Evolutionary conservation across 1,140 invertebrate genomes (phyloP).

Genomic region (Temnothorax longispinosus): DNA sequence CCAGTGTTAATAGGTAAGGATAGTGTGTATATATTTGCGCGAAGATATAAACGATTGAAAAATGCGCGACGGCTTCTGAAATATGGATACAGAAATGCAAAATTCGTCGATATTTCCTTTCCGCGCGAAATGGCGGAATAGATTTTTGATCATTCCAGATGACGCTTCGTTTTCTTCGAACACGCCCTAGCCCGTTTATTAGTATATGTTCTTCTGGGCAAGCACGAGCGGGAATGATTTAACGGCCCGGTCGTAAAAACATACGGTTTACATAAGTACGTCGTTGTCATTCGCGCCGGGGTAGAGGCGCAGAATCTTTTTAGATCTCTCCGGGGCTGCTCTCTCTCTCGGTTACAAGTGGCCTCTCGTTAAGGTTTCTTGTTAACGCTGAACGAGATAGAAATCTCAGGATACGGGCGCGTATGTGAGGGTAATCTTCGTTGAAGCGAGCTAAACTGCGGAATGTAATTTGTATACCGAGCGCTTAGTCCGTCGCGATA

Average conservation of each 20-base stretch:
- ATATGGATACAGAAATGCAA: background rate
- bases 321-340: slow-evolving; percentile 32
- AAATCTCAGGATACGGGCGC: slow-evolving; percentile 46
- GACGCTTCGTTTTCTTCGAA: slow-evolving; percentile 56
- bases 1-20: background rate
- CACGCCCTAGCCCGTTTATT: slow-evolving; percentile 69
- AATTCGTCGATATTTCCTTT: slow-evolving; percentile 7
- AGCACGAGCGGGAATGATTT: slow-evolving; percentile 76
- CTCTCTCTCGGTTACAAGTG: slow-evolving; percentile 50
- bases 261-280: slow-evolving; percentile 78
- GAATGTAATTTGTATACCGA: slow-evolving; percentile 59
- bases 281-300: slow-evolving; percentile 73
- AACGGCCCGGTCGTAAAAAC: slow-evolving; percentile 71
- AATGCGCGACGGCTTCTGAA: too few relatives aligned
- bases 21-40: background rate
- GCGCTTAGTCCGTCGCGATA: slow-evolving; percentile 43
- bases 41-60: background rate
- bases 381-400: slow-evolving; percentile 57
- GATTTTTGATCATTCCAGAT: slow-evolving; percentile 75
- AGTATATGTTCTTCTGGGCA: slow-evolving; percentile 70
- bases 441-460: slow-evolving; percentile 45
- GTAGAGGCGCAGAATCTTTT: slow-evolving; percentile 65
- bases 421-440: slow-evolving; percentile 49
- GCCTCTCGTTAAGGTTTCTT: slow-evolving; percentile 71
- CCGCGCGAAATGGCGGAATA: slow-evolving; percentile 1